Evolutionary conservation across 2,888 invertebrate species (phyloP).

Genomic region (Coleophora flavipennella): DNA sequence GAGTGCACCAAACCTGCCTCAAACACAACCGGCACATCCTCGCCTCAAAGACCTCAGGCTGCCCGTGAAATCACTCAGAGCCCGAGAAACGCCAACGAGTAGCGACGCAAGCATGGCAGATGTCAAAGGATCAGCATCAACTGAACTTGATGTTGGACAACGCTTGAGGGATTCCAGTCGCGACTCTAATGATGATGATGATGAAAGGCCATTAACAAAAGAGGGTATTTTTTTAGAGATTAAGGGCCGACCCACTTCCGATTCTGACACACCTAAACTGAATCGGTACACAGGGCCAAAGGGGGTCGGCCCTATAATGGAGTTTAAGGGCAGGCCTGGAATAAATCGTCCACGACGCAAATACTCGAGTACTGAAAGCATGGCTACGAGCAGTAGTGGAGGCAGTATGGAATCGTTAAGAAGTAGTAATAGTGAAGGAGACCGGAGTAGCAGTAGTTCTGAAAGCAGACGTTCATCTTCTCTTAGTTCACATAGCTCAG

Average conservation of each 20-base stretch:
- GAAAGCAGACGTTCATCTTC: conserved; percentile 88
- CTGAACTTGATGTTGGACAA: conserved; percentile 65
- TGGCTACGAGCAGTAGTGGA: conserved; percentile 89
- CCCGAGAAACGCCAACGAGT: conserved; percentile 74
- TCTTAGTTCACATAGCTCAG: conserved; percentile 88
- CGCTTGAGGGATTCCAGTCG: conserved; percentile 64
- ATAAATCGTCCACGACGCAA: conserved; percentile 68
- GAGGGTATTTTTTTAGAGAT: conserved; percentile 81
- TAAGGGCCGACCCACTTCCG: conserved; percentile 78
- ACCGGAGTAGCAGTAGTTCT: conserved; percentile 87
- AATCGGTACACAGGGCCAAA: conserved; percentile 70
- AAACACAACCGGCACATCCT: conserved; percentile 76
- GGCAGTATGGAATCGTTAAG: conserved; percentile 91
- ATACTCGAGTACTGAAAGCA: conserved; percentile 88
- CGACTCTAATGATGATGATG: conserved; percentile 77
- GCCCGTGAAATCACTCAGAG: conserved; percentile 79
- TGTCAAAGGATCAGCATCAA: conserved; percentile 64
- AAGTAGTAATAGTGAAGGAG: conserved; percentile 90
- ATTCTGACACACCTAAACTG: conserved; percentile 69
- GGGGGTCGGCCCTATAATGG: conserved; percentile 73
- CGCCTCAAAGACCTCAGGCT: conserved; percentile 81
- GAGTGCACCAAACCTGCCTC: conserved; percentile 85
- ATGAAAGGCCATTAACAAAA: conserved; percentile 79
- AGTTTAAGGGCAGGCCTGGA: conserved; percentile 75
- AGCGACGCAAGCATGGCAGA: conserved; percentile 77